Conservation (phyloP, 1,140 invertebrate genomes). For the Potamilus streckersoni region DNA sequence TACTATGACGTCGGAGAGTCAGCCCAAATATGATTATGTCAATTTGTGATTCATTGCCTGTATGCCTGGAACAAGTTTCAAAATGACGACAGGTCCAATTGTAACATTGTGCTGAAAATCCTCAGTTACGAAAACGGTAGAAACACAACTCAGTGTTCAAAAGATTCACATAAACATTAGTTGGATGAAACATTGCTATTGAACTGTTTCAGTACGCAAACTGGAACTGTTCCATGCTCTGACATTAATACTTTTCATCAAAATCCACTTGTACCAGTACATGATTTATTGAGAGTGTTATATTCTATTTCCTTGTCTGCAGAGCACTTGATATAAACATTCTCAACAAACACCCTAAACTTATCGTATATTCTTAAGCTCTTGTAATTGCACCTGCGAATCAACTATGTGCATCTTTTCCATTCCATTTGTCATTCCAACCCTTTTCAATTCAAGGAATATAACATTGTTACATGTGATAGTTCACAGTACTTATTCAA, state of each 20-base stretch:
- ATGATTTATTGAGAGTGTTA: conserved; percentile 13
- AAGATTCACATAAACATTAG: conserved; percentile 4
- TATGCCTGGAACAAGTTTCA: not conserved
- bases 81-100: conserved; percentile 5
- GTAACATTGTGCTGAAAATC: conserved; percentile 4
- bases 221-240: conserved; percentile 17
- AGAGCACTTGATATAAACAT: conserved; percentile 11
- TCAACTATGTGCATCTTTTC: conserved; percentile 5
- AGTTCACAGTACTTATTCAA: not conserved
- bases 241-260: conserved; percentile 11
- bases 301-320: conserved; percentile 7
- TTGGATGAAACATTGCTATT: conserved; percentile 2
- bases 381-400: not conserved
- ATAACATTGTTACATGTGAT: not conserved
- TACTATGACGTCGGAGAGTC: conserved; percentile 33
- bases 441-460: conserved; percentile 26
- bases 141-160: not conserved
- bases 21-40: conserved; percentile 30
- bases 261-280: conserved; percentile 19
- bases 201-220: conserved; percentile 12
- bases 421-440: not conserved
- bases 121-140: not conserved
- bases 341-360: conserved; percentile 5
- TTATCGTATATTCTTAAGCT: conserved; percentile 11
- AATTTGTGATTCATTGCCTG: not conserved